phyloP scores from a whole-genome alignment of 2,113 vertebrate genomes.

The Notiomystis cincta region DNA sequence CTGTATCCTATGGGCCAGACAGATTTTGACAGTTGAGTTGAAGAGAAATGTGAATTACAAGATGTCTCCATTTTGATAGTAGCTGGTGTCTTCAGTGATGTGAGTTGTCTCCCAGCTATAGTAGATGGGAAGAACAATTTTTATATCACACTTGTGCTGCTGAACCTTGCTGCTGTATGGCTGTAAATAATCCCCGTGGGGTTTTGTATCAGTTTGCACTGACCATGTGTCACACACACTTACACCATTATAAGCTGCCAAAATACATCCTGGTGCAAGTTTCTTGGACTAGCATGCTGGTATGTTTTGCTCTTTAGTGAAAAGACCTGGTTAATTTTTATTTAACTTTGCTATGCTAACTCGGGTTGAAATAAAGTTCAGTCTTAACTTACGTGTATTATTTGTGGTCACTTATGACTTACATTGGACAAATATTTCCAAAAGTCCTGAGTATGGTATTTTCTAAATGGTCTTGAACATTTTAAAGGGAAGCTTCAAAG shows the following conservation, averaged over 20 bases:
- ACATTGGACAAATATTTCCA: not conserved
- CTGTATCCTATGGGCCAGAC: not conserved
- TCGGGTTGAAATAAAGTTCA: slow-evolving; percentile 22
- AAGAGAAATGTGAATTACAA: not conserved
- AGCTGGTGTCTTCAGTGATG: not conserved
- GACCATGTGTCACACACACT: not conserved
- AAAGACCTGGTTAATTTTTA: slow-evolving; percentile 25
- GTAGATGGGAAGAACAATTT: not conserved
- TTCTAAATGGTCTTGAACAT: not conserved
- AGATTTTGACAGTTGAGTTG: not conserved
- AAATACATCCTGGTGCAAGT: not conserved
- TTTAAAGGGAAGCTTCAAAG: not conserved
- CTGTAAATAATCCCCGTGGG: slow-evolving; percentile 21
- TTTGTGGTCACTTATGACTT: not conserved
- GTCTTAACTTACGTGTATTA: not conserved
- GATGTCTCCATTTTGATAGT: not conserved
- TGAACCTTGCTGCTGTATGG: slow-evolving; percentile 14
- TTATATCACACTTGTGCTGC: not conserved
- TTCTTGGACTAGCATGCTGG: not conserved
- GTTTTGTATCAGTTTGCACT: slow-evolving; percentile 15
- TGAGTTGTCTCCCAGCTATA: not conserved
- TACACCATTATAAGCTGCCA: not conserved
- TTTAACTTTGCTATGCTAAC: slow-evolving; percentile 2
- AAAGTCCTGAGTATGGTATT: not conserved
- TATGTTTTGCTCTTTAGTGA: not conserved